Base-by-base conservation (phyloP, 35 echinoderm and acorn worm species). In the Diadema setosum region DNA sequence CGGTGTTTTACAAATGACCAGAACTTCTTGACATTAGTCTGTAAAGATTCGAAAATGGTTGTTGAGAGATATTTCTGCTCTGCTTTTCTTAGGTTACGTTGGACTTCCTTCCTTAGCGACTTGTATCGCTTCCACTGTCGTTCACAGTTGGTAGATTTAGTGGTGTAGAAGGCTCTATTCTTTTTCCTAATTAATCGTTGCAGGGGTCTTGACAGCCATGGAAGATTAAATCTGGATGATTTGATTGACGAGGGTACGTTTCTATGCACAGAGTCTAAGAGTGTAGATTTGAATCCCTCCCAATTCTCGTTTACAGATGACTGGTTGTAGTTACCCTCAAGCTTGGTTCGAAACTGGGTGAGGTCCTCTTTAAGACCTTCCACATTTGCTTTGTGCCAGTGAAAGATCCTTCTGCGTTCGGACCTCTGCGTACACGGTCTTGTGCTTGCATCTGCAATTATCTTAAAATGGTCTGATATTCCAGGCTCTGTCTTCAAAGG, bases 391-490 rank as follows among this genome's bases (percentile, higher is more conserved):
- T 84, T 61, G 25, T 25, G 5, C 17, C 25, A 84, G 17, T 61
- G 57, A 33, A 9, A 84, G 46, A 84, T 39, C 21, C 63, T 84
- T 5, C 82, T 23, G 25, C 82, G 82, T 48, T 33, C 3, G 29
- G 82, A 5, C 45, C 63, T 84, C 30, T 84, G 82, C 5, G 39
- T 59, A 3, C 32, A 21, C 63, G 82, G 82, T 34, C 63, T 84
- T 5, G 30, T 21, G 5, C 63, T 59, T 4, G 82, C 40, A 33
- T 31, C 39, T 48, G 82, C 46, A 2, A 35, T 60, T 46, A 84
- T 12, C 26, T 60, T 84, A 61, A 4, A 84, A 60, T 84, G 82
- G 39, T 84, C 82, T 29, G 82, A 60, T 12, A 84, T 84, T 12
- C 82, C 52, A 39, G 82, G 82, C 57, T 31, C n/a, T 11, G 82